These are phyloP conservation scores for Antrozous pallidus DNA, from an alignment of 2,797 vertebrate genomes.

Conservation along the genomic window DNA sequence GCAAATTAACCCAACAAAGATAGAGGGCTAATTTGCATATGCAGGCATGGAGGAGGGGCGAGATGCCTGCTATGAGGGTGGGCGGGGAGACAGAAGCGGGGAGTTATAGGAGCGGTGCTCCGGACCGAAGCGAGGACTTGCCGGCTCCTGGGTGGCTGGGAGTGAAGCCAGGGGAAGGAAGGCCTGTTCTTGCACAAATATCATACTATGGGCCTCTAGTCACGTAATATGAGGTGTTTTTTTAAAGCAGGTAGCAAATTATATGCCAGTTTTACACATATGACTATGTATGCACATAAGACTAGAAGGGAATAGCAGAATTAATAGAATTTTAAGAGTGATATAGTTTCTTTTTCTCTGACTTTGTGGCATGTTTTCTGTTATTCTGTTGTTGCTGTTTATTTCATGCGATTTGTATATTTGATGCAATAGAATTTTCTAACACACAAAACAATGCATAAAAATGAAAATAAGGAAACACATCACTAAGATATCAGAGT, in stretches of 20 bases:
- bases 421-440: neutral
- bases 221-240: neutral
- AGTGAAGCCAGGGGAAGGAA: no score
- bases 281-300: neutral
- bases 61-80: no score
- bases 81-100: no score
- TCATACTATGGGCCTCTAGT: neutral
- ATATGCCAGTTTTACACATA: neutral
- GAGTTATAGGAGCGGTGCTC: no score
- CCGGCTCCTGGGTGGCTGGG: no score
- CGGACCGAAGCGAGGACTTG: no score
- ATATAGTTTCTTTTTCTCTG: neutral
- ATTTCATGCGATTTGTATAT: neutral
- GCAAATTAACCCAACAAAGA: no score
- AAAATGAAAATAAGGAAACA: neutral
- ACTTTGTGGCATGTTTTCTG: neutral
- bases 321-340: neutral
- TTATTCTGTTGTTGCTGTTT: neutral
- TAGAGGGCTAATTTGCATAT: no score
- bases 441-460: neutral
- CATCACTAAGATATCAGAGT: neutral
- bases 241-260: neutral
- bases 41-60: no score
- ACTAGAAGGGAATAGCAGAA: neutral
- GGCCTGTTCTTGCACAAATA: no score